These are phyloP conservation scores for Enteromius fasciolatus DNA, from an alignment of 2,797 vertebrate species.

Conservation along the genomic window DNA sequence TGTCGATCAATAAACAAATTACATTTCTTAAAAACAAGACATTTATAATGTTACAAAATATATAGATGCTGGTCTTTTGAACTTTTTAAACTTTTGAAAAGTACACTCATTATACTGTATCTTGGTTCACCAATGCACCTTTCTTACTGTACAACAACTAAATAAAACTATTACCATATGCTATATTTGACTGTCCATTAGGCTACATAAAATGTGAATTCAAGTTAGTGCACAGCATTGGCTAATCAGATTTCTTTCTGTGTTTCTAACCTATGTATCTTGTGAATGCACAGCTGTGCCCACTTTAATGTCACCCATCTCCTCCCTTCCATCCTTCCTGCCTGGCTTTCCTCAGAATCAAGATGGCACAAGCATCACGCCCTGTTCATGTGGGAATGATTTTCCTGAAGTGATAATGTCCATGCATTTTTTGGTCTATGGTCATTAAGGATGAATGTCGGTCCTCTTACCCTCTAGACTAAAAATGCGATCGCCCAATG, in stretches of 20 bases:
- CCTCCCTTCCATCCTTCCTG: conserved; percentile 60
- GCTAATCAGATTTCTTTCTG: conserved; percentile 5
- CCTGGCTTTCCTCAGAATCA: conserved; percentile 48
- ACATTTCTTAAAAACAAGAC: neutral
- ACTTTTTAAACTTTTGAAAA: neutral
- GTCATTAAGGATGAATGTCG: neutral
- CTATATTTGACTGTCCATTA: neutral
- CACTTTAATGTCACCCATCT: conserved; percentile 47
- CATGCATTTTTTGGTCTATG: neutral
- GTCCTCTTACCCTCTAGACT: conserved; percentile 86
- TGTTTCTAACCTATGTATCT: conserved; percentile 1
- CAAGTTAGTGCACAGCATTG: neutral
- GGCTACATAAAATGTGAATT: neutral
- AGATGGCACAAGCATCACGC: conserved; percentile 48
- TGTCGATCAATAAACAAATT: neutral
- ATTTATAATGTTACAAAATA: neutral
- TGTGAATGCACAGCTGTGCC: conserved; percentile 8
- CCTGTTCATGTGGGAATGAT: neutral
- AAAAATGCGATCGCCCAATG: conserved; percentile 93
- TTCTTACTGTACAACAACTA: neutral
- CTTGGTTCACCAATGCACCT: neutral
- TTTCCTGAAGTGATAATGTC: conserved; percentile 13
- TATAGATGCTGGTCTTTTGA: neutral
- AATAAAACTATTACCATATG: neutral
- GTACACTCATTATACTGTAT: neutral